phyloP scores from a whole-genome alignment of 2,113 vertebrate species.

The Peucedramus taeniatus region DNA sequence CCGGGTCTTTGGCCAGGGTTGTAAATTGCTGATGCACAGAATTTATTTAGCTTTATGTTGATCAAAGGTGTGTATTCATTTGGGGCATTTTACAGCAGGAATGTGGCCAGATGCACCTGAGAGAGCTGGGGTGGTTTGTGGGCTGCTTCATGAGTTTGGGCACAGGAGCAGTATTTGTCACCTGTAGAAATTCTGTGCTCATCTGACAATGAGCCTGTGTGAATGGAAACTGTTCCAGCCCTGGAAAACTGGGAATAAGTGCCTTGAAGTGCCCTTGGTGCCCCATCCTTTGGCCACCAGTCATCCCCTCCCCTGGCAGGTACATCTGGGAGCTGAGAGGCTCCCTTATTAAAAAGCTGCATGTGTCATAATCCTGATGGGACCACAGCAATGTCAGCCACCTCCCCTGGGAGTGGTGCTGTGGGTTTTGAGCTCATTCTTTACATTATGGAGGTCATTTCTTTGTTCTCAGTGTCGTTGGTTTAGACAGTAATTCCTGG shows the following conservation, averaged over 20 bases:
- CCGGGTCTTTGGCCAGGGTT: not conserved
- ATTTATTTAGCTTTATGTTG: not conserved
- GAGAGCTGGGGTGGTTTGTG: accelerated
- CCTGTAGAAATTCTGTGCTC: accelerated
- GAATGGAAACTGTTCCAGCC: not conserved
- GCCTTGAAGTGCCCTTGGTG: not conserved
- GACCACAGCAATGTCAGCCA: not conserved
- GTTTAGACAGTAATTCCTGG: not conserved
- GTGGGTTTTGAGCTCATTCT: not conserved
- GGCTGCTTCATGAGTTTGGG: not conserved
- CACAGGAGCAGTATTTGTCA: accelerated
- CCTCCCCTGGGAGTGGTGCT: not conserved
- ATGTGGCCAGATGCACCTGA: accelerated
- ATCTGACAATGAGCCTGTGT: not conserved
- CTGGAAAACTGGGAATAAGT: not conserved
- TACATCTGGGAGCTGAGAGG: not conserved
- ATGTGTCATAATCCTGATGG: not conserved
- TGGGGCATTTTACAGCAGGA: not conserved
- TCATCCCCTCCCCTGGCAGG: not conserved
- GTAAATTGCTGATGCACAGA: not conserved
- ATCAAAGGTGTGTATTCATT: not conserved
- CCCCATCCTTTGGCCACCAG: not conserved
- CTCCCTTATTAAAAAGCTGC: slow-evolving; percentile 21
- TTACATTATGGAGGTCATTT: not conserved
- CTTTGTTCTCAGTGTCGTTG: not conserved